Conservation (phyloP, 2,113 vertebrate species). For the Bubo scandiacus region DNA sequence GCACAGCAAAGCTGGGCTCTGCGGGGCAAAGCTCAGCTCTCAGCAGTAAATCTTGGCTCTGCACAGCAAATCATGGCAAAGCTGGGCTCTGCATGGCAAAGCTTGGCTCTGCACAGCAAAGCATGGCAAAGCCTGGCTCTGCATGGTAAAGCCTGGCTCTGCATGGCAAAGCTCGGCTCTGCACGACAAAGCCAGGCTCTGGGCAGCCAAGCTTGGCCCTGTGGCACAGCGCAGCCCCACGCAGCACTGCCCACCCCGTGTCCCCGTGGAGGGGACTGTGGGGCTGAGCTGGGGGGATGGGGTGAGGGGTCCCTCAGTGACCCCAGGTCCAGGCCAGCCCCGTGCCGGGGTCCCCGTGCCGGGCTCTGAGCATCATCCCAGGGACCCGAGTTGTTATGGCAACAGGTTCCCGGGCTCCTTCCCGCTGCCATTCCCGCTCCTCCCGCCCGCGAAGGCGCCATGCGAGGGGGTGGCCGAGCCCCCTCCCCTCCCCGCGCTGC, state of each 20-base stretch:
- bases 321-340: rapidly evolving
- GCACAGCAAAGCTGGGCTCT: not conserved
- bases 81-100: not conserved
- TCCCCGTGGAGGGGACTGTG: not conserved
- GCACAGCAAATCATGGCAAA: not conserved
- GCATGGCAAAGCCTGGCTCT: not conserved
- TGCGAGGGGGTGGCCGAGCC: slow-evolving; percentile 40
- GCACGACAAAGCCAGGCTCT: not conserved
- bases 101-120: not conserved
- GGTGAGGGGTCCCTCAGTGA: not conserved
- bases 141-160: too few species aligned
- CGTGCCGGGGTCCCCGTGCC: rapidly evolving
- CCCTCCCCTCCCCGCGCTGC: slow-evolving; percentile 29
- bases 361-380: not conserved
- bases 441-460: not conserved
- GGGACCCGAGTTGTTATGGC: slow-evolving; percentile 55
- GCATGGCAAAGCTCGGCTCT: not conserved
- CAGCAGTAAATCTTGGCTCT: not conserved
- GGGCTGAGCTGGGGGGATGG: rapidly evolving
- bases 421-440: slow-evolving; percentile 14
- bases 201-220: not conserved
- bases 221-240: not conserved
- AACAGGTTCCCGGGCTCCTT: slow-evolving; percentile 49
- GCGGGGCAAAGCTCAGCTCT: not conserved
- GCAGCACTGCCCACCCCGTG: rapidly evolving